A percentile compares a stretch with the other conserved stretches of the same genome.
Conservation (phyloP, 2,797 vertebrate genomes). For the Sebastes oblongus region DNA sequence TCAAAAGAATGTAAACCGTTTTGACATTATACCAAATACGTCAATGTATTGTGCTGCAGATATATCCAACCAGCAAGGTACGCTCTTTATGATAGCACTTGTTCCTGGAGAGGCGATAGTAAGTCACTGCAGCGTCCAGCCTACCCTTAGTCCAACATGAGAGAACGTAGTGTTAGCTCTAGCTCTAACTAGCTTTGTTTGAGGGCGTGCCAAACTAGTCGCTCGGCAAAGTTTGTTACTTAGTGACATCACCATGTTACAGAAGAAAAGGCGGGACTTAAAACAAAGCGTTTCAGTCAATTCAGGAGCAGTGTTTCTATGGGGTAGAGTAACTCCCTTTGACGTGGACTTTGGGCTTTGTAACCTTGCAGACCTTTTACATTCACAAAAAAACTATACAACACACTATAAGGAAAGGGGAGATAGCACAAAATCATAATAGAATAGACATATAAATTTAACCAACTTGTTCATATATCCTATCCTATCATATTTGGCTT, state of each 20-base stretch:
- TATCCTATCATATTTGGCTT: neutral
- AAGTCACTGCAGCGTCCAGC: neutral
- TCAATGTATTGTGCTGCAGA: too few relatives aligned
- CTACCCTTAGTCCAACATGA: neutral
- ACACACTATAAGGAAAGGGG: neutral
- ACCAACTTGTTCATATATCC: neutral
- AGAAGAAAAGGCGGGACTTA: neutral
- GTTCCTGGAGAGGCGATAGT: neutral
- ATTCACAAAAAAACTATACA: neutral
- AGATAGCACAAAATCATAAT: neutral
- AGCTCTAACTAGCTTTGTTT: neutral
- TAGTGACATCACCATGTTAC: neutral
- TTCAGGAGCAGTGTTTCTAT: too few relatives aligned
- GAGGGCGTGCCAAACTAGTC: neutral
- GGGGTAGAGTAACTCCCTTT: too few relatives aligned
- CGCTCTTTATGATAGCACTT: neutral
- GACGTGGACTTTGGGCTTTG: too few relatives aligned
- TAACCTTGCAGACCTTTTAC: neutral
- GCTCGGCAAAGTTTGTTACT: neutral
- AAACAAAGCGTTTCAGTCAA: too few relatives aligned
- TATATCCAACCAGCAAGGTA: too few relatives aligned
- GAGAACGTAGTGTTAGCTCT: neutral
- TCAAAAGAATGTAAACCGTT: too few relatives aligned
- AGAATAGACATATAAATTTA: neutral
- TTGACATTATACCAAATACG: too few relatives aligned